Evolutionary conservation across 2,113 vertebrate genomes (phyloP).

Genomic region (Plecotus auritus): DNA sequence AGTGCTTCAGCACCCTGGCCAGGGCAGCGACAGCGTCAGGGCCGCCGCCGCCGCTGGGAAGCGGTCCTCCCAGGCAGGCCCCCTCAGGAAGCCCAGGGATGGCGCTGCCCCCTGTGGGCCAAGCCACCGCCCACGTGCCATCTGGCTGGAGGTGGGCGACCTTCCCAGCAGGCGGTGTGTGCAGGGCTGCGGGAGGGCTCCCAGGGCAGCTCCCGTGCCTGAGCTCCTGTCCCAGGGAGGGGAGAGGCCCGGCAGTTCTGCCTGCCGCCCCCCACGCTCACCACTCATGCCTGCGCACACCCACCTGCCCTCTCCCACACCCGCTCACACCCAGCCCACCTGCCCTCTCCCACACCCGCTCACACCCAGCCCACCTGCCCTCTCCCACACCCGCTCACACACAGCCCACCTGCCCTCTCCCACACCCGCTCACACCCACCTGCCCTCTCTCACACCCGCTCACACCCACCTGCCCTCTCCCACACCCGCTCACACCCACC

Average conservation of each 20-base stretch:
- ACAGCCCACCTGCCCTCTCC: too few relatives aligned
- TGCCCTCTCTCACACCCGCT: neutral
- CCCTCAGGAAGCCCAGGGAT: neutral
- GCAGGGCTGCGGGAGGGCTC: neutral
- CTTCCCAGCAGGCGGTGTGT: neutral
- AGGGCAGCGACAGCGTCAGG: neutral
- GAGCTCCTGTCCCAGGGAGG: neutral
- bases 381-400: too few relatives aligned
- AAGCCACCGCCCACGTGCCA: rapidly evolving
- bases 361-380: too few relatives aligned
- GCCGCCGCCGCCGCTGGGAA: neutral
- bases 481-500: neutral
- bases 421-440: too few relatives aligned
- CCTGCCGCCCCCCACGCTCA: neutral
- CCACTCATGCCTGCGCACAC: neutral
- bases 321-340: neutral
- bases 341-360: neutral
- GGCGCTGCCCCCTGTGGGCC: rapidly evolving
- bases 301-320: neutral
- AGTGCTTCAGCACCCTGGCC: slow-evolving; percentile 94
- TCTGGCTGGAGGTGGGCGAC: neutral
- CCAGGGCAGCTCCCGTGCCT: neutral
- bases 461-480: neutral
- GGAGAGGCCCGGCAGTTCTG: neutral
- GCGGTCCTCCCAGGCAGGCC: neutral